Evolutionary conservation across 2,113 vertebrate species (phyloP).

Genomic region (Mola mola): DNA sequence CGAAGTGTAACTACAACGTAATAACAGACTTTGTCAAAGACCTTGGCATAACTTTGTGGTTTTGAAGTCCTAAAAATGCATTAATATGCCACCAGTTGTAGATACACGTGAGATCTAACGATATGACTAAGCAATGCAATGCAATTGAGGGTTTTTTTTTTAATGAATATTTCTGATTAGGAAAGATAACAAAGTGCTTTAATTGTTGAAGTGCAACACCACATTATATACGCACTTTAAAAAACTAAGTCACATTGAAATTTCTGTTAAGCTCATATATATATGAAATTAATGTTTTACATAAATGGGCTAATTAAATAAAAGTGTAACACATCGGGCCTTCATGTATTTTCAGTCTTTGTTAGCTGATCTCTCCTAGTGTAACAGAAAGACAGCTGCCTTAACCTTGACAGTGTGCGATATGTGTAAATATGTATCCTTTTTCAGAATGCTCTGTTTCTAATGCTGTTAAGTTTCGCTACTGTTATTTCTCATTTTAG

Average conservation of each 20-base stretch:
- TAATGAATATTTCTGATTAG: slow-evolving; percentile 9
- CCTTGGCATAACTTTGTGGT: not conserved
- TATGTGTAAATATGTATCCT: slow-evolving; percentile 66
- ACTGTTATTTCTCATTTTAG: slow-evolving; percentile 59
- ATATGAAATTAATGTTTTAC: too few relatives aligned
- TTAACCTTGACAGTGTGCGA: slow-evolving; percentile 14
- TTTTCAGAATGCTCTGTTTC: slow-evolving; percentile 43
- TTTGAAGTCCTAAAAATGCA: not conserved
- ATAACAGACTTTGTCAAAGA: not conserved
- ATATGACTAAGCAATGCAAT: slow-evolving; percentile 1
- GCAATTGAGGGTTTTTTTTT: slow-evolving; percentile 4
- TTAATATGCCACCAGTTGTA: not conserved
- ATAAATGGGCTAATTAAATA: too few relatives aligned
- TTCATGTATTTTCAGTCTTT: not conserved
- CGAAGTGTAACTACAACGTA: not conserved
- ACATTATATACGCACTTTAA: not conserved
- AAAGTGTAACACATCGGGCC: too few relatives aligned
- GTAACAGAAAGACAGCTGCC: slow-evolving; percentile 20
- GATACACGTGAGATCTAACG: slow-evolving; percentile 7
- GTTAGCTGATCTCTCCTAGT: not conserved
- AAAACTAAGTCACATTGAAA: not conserved
- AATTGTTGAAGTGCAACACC: not conserved
- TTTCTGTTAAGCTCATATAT: too few relatives aligned
- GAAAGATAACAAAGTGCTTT: not conserved
- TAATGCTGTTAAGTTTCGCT: slow-evolving; percentile 55